Evolutionary conservation across 2,113 vertebrate species (phyloP).

Genomic region (Epinephelus lanceolatus): DNA sequence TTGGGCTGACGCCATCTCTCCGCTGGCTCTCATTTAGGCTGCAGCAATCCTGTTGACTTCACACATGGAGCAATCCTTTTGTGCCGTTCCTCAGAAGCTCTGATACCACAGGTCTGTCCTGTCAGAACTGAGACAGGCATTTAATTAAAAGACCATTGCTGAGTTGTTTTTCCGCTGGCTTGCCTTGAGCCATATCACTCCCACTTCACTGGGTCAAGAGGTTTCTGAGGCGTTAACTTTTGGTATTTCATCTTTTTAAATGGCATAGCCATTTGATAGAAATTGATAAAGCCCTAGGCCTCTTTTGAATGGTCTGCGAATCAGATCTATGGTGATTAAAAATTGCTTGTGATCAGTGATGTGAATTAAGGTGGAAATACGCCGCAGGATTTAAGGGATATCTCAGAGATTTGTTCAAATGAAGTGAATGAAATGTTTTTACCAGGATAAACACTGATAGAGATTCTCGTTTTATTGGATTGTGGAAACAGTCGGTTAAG

Average conservation of each 20-base stretch:
- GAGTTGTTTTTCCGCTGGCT: slow-evolving; percentile 65
- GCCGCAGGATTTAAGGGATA: background rate
- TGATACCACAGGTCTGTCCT: slow-evolving; percentile 70
- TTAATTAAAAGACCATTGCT: slow-evolving; percentile 76
- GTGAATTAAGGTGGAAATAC: slow-evolving; percentile 36
- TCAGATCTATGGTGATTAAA: slow-evolving; percentile 17
- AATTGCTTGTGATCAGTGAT: slow-evolving; percentile 39
- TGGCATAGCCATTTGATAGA: slow-evolving; percentile 11
- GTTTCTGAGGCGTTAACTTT: slow-evolving; percentile 27
- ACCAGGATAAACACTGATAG: slow-evolving; percentile 5
- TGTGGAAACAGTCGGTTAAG: background rate
- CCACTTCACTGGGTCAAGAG: slow-evolving; percentile 49
- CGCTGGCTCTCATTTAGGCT: slow-evolving; percentile 65
- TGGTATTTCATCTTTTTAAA: slow-evolving; percentile 37
- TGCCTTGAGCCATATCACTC: slow-evolving; percentile 42
- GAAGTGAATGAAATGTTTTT: slow-evolving; percentile 17
- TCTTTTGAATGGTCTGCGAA: slow-evolving; percentile 7
- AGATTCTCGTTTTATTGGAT: background rate
- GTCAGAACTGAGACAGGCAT: slow-evolving; percentile 67
- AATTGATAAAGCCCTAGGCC: slow-evolving; percentile 13
- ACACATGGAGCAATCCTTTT: slow-evolving; percentile 68
- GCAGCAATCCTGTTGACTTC: slow-evolving; percentile 70
- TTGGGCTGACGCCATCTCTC: slow-evolving; percentile 78
- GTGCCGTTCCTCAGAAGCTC: slow-evolving; percentile 61
- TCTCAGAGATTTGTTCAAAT: slow-evolving; percentile 18